Percentiles rank a stretch among this genome's conserved stretches.
phyloP scores from a whole-genome alignment of 2,797 vertebrate genomes.

The Artibeus lituratus region DNA sequence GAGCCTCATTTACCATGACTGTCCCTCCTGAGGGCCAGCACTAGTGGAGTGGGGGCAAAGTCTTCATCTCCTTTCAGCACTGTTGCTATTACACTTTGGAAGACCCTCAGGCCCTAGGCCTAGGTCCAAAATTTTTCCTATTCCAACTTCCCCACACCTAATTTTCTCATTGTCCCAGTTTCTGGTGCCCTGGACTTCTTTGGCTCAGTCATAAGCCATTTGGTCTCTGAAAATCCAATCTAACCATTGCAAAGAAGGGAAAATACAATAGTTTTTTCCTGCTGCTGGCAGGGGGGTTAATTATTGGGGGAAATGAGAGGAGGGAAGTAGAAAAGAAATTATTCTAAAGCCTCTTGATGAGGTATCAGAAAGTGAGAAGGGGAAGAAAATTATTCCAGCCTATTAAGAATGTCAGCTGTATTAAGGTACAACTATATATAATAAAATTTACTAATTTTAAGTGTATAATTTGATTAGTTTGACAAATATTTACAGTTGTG shows the following conservation, averaged over 20 bases:
- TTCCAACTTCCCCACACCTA: not conserved
- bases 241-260: constrained; percentile 2
- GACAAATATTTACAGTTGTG: not conserved
- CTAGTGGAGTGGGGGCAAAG: not conserved
- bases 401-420: not conserved
- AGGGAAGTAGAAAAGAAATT: constrained; percentile 21
- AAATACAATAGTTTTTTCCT: not conserved
- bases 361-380: constrained; percentile 7
- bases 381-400: not conserved
- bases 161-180: constrained; percentile 36
- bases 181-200: constrained; percentile 29
- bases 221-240: constrained; percentile 58
- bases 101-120: not conserved
- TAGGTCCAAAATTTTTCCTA: not conserved
- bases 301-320: not conserved
- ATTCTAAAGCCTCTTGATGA: constrained; percentile 19
- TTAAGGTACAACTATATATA: not conserved
- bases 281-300: not conserved
- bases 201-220: constrained; percentile 58
- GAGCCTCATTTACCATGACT: not conserved
- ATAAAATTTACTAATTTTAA: not conserved
- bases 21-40: too few species aligned
- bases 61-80: not conserved
- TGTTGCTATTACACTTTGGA: not conserved
- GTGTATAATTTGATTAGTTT: not conserved